Percentiles rank a stretch among this genome's conserved stretches.
phyloP scores from a whole-genome alignment of 1,140 invertebrate genomes.

The Drosophila truncata region DNA sequence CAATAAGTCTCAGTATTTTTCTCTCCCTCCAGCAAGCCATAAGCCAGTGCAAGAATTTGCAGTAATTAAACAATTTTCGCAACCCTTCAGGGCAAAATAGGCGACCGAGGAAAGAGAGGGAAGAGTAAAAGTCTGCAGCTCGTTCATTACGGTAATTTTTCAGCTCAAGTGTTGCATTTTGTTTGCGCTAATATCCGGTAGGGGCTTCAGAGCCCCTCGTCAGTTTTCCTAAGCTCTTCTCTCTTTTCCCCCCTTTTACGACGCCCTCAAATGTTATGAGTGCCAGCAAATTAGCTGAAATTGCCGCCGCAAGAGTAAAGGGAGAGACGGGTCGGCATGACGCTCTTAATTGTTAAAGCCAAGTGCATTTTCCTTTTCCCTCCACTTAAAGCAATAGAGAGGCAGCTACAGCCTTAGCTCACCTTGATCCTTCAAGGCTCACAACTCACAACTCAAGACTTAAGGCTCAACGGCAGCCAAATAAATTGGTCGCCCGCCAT shows the following conservation, averaged over 20 bases:
- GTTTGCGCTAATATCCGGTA: constrained; percentile 79
- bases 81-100: constrained; percentile 49
- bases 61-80: constrained; percentile 81
- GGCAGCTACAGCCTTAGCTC: constrained; percentile 12
- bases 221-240: constrained; percentile 30
- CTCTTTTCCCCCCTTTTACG: constrained; percentile 18
- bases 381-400: constrained; percentile 35
- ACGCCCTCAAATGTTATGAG: constrained; percentile 69
- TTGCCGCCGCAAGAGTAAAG: constrained; percentile 48
- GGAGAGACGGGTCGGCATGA: constrained; percentile 17
- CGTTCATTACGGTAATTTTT: constrained; percentile 82
- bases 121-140: constrained; percentile 40
- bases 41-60: constrained; percentile 72
- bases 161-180: constrained; percentile 83
- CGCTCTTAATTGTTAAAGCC: constrained; percentile 72
- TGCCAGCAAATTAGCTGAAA: constrained; percentile 79
- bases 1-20: not conserved
- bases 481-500: constrained; percentile 63
- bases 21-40: constrained; percentile 9
- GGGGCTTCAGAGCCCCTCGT: constrained; percentile 13
- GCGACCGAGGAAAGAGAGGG: not conserved
- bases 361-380: constrained; percentile 36
- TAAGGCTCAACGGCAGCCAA: constrained; percentile 21
- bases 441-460: constrained; percentile 17
- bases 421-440: constrained; percentile 51